These are phyloP conservation scores for Tetrao urogallus DNA, from an alignment of 2,113 vertebrate species.

Conservation along the genomic window DNA sequence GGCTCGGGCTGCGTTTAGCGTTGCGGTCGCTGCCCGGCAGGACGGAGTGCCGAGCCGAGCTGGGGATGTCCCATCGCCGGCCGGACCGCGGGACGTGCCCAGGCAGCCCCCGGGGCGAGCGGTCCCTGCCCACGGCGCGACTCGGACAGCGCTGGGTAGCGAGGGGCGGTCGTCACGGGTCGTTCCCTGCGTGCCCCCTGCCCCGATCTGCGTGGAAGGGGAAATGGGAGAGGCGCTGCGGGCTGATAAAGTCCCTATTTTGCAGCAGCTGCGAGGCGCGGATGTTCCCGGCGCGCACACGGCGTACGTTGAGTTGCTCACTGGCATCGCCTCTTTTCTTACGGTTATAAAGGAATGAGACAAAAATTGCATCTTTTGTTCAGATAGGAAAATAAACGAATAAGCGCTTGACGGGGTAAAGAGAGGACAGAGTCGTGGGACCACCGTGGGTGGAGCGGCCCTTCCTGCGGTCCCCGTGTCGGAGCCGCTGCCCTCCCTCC, in stretches of 20 bases:
- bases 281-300: neutral
- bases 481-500: neutral
- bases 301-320: neutral
- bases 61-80: neutral
- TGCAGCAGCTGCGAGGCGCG: neutral
- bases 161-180: neutral
- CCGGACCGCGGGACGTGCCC: neutral
- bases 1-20: neutral
- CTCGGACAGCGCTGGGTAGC: neutral
- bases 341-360: neutral
- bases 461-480: neutral
- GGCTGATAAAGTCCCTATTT: neutral
- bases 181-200: neutral
- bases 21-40: neutral
- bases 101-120: too few species aligned
- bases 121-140: neutral
- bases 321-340: conserved; percentile 22
- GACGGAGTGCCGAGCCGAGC: neutral
- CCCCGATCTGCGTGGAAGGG: neutral
- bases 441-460: neutral
- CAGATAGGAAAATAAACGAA: neutral
- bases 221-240: neutral
- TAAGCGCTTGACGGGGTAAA: neutral
- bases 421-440: neutral
- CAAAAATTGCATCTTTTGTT: conserved; percentile 31